Evolutionary conservation across 2,797 vertebrate species (phyloP).

Genomic region (Delichon dasypus): DNA sequence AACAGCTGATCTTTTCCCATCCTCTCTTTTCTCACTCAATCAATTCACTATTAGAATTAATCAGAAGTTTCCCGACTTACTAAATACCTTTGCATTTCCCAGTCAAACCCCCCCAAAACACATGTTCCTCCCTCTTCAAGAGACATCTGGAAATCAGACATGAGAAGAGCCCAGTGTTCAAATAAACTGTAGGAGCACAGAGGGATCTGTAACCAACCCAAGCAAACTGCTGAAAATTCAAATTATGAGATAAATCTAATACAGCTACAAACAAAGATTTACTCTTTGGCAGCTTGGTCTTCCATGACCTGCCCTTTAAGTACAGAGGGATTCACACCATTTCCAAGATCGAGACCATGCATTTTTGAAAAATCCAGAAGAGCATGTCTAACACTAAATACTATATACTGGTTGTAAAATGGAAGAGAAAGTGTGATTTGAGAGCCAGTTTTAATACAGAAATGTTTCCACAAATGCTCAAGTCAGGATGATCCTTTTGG

Average conservation of each 20-base stretch:
- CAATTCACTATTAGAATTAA: neutral
- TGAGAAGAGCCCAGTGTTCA: neutral
- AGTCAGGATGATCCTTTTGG: neutral
- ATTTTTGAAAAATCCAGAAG: neutral
- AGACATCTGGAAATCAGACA: neutral
- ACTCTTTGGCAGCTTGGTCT: neutral
- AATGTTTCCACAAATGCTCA: neutral
- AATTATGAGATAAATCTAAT: neutral
- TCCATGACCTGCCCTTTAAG: neutral
- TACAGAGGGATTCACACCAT: neutral
- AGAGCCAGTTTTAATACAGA: neutral
- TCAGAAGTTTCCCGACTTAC: neutral
- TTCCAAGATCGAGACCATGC: fast-evolving
- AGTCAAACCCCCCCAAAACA: neutral
- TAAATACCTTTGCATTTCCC: neutral
- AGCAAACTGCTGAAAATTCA: neutral
- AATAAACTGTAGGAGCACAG: neutral
- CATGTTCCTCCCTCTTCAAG: neutral
- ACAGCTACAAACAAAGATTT: neutral
- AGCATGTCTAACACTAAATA: neutral
- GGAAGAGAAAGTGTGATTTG: neutral
- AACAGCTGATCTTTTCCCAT: neutral
- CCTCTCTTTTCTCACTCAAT: neutral
- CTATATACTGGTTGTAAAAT: neutral
- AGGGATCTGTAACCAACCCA: neutral